Percentiles rank a stretch among this genome's conserved stretches.
Evolutionary conservation across 2,888 invertebrate genomes (phyloP).

Genomic region (Mesochorus sp.): DNA sequence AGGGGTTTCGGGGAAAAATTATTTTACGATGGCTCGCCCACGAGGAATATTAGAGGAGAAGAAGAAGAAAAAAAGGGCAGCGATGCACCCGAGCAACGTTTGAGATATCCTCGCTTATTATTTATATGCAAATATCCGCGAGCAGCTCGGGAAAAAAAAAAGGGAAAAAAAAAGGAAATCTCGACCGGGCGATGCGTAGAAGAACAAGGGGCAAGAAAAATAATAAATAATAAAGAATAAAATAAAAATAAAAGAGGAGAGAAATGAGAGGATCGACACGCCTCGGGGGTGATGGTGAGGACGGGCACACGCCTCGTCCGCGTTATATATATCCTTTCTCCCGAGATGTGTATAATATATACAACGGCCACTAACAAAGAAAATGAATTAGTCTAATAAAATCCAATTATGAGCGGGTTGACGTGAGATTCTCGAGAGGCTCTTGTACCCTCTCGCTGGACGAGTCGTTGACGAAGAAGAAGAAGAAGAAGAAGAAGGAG

Average conservation of each 20-base stretch:
- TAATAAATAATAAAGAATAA: not conserved
- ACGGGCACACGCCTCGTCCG: slow-evolving; percentile 32
- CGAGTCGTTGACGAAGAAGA: no score
- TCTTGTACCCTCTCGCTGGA: no score
- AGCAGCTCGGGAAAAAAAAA: not conserved
- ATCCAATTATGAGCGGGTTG: slow-evolving; percentile 69
- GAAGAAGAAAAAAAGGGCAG: not conserved
- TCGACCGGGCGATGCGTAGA: slow-evolving; percentile 30
- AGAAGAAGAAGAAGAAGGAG: not conserved
- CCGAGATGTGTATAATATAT: not conserved
- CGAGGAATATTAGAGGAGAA: not conserved
- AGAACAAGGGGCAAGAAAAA: slow-evolving; percentile 29
- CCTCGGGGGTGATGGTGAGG: slow-evolving; percentile 44
- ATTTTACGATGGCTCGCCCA: slow-evolving; percentile 23
- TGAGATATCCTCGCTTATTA: slow-evolving; percentile 33
- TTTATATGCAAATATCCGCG: slow-evolving; percentile 62
- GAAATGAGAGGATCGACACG: slow-evolving; percentile 50
- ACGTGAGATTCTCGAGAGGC: slow-evolving; percentile 35
- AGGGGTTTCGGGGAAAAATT: not conserved
- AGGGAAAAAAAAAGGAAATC: not conserved
- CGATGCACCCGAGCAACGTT: not conserved
- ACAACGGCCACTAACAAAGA: slow-evolving; percentile 56
- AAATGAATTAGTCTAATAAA: slow-evolving; percentile 70
- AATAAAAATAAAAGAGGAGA: slow-evolving; percentile 18
- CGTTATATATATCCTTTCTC: slow-evolving; percentile 25